Evolutionary conservation across 2,888 invertebrate species (phyloP), one percentile per base, ranked within the genome.

Genomic region (Agrotis exclamationis): DNA sequence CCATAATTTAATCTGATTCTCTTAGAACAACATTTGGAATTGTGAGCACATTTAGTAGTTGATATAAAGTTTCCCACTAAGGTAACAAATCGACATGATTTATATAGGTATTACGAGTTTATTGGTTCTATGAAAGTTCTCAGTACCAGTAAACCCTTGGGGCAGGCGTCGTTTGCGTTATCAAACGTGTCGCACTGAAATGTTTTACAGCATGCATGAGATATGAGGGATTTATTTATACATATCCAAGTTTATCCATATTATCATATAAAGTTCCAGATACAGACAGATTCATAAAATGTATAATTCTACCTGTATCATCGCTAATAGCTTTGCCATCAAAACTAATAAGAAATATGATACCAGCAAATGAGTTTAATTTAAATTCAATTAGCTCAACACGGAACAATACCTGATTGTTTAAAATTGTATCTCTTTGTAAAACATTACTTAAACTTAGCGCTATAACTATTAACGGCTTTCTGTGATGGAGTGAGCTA

Each of bases 71-170:
- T 82, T 78, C 79, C 82, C 85, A 89, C 90, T 89, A 88, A 89
- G 89, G 76, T 88, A 83, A 85, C 86, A 83, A 84, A 86, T 84
- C 70, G 73, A 75, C 84, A 86, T 89, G 89, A 92, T 91, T 93
- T 89, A 90, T 90, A 81, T 89, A 82, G 84, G 81, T 82, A 82
- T 84, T 78, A 74, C 76, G 86, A 90, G 78, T 90, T 91, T 91
- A 92, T 90, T 90, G 89, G 88, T 83, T 86, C 85, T 82, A 81
- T 81, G 82, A 81, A 90, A 88, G 84, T 90, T 86, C 22, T 74
- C 85, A 70, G 83, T 75, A 85, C 83, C 85, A 73, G 80, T 82
- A 86, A 86, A 87, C 88, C 85, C 86, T 85, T 73, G 79, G 82
- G 85, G 81, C 86, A 83, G 76, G 63, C 73, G 63, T 82, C 84